A percentile compares a stretch with the other conserved stretches of the same genome.
phyloP scores from a whole-genome alignment of 2,888 invertebrate genomes.

The Leptura quadrifasciata region DNA sequence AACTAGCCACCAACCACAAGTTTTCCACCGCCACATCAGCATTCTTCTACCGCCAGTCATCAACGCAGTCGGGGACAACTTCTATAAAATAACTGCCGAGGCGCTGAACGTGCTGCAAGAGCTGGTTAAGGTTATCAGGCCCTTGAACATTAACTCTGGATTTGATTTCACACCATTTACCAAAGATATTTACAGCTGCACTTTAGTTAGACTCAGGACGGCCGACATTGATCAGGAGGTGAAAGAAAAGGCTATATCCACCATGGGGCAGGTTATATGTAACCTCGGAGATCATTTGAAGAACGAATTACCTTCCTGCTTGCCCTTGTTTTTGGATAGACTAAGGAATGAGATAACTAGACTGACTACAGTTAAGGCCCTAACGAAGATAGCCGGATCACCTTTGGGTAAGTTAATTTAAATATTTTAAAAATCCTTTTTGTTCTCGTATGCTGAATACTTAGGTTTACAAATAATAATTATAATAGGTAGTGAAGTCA shows the following conservation, averaged over 20 bases:
- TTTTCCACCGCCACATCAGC: conserved; percentile 88
- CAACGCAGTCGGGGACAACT: conserved; percentile 93
- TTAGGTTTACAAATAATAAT: no score
- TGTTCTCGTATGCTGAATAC: no score
- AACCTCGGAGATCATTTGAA: conserved; percentile 92
- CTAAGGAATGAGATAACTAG: conserved; percentile 98
- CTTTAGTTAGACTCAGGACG: conserved; percentile 89
- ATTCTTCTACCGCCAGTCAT: conserved; percentile 90
- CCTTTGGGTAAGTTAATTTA: conserved; percentile 83
- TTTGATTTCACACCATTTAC: conserved; percentile 89
- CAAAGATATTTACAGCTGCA: conserved; percentile 87
- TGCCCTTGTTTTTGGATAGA: conserved; percentile 96
- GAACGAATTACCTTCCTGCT: conserved; percentile 87
- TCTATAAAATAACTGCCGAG: conserved; percentile 99
- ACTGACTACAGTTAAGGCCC: conserved; percentile 95
- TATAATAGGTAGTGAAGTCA: no score
- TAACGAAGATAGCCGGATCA: conserved; percentile 95
- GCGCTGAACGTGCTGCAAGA: conserved; percentile 95
- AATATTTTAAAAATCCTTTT: conserved; percentile 81
- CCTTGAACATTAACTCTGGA: conserved; percentile 78
- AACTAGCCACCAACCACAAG: conserved; percentile 85
- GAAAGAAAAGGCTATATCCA: conserved; percentile 97
- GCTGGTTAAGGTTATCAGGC: conserved; percentile 94
- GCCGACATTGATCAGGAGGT: conserved; percentile 99
- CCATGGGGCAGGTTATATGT: conserved; percentile 95